Conservation (phyloP, 2,797 vertebrate species). For the Petrocephalus sullivani region DNA sequence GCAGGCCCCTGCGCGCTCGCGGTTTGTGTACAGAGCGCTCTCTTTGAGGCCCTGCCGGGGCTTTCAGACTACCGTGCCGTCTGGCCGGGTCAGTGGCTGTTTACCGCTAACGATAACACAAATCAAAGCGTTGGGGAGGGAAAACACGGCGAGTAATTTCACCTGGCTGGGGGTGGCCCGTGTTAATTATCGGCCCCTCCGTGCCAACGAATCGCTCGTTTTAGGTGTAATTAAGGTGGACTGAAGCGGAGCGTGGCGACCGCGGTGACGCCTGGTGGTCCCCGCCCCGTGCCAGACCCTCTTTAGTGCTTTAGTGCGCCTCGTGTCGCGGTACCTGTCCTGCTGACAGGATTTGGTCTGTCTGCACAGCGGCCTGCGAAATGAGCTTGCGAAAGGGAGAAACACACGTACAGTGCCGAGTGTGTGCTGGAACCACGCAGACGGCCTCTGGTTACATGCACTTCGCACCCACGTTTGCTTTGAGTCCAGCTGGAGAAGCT, state of each 20-base stretch:
- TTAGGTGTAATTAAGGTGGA: conserved; percentile 42
- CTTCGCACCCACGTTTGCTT: neutral
- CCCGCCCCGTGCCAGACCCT: conserved; percentile 35
- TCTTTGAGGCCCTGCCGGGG: neutral
- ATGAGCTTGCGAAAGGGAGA: neutral
- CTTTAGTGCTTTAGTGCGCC: conserved; percentile 30
- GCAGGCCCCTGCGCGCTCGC: conserved; percentile 25
- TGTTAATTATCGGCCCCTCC: conserved; percentile 41
- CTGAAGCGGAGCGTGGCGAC: conserved; percentile 26
- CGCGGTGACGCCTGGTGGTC: conserved; percentile 31
- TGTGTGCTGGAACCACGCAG: neutral
- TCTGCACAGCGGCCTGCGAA: neutral
- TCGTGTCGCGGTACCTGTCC: conserved; percentile 36
- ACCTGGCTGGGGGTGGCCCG: conserved; percentile 40
- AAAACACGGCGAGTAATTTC: conserved; percentile 46
- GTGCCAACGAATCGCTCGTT: conserved; percentile 35
- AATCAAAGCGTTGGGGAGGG: conserved; percentile 44
- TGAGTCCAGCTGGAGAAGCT: neutral
- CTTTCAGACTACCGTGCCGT: conserved; percentile 45
- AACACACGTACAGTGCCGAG: neutral
- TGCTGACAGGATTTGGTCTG: neutral
- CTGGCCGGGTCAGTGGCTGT: conserved; percentile 38
- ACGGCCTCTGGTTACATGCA: neutral
- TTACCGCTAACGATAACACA: conserved; percentile 49
- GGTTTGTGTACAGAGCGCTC: conserved; percentile 35